Evolutionary conservation across 1,140 invertebrate genomes (phyloP).

Genomic region (Ooceraea biroi): DNA sequence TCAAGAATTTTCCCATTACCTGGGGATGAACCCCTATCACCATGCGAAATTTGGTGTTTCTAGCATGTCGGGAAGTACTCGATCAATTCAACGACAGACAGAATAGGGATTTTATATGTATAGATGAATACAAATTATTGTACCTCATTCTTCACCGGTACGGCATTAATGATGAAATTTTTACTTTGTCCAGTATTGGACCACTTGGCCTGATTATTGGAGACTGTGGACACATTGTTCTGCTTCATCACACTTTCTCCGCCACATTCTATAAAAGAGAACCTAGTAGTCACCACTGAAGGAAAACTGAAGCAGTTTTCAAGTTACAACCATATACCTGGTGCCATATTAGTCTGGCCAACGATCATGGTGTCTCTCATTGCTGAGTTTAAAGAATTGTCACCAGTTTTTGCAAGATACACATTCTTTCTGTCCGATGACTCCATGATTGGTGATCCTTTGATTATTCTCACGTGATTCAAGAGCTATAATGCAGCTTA

Average conservation of each 20-base stretch:
- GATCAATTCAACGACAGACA: too few relatives aligned
- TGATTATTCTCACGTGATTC: background rate
- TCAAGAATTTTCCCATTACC: too few relatives aligned
- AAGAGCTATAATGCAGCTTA: background rate
- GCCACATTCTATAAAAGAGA: constrained; percentile 64
- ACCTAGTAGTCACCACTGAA: background rate
- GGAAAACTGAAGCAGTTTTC: background rate
- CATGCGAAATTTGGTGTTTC: too few relatives aligned
- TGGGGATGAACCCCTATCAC: too few relatives aligned
- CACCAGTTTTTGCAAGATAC: constrained; percentile 70
- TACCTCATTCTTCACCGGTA: constrained; percentile 73
- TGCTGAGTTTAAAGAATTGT: constrained; percentile 71
- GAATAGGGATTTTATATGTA: too few relatives aligned
- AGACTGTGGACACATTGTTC: constrained; percentile 69
- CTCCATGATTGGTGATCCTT: constrained; percentile 62
- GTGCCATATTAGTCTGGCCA: constrained; percentile 66
- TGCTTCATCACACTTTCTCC: constrained; percentile 71
- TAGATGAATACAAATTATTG: background rate
- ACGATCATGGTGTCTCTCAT: constrained; percentile 75
- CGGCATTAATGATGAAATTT: constrained; percentile 73
- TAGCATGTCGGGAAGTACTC: too few relatives aligned
- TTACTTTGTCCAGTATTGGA: constrained; percentile 66
- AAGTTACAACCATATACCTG: constrained; percentile 46
- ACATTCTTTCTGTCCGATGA: constrained; percentile 73
- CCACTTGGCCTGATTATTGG: constrained; percentile 72